Base-by-base conservation (phyloP, 2,113 vertebrate genomes). In the Phaethon lepturus region DNA sequence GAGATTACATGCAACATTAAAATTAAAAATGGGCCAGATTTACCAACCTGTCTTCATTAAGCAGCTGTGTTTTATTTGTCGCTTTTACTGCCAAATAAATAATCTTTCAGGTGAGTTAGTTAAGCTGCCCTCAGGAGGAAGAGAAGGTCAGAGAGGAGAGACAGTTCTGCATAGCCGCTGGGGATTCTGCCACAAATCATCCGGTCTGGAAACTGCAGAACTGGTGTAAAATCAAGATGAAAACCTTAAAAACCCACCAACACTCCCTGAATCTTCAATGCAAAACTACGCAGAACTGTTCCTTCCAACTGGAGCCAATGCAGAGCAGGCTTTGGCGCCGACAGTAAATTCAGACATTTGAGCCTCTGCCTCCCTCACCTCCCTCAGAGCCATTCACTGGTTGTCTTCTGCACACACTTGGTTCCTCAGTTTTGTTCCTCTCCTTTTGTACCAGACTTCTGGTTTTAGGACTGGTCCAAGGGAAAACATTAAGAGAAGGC, bases 61-160 rank as follows among this genome's bases (percentile, higher is more conserved):
- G 86, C 53, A 23, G 72, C 86, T 55, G 60, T 58, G 42, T 40
- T 96, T 96, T 97, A 96, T 96, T 79, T 91, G 88, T 91, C 62
- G 47, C 42, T 94, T 95, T 96, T 91, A 96, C 81, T 92, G 95
- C 92, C 95, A 83, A 91, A 96, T 97, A 97, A 98, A 97, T 97
- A 94, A 97, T 35, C 75, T 88, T 91, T 58, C 95, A 95, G 95
- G 95, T 95, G 87, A 79, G 87, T 76, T 86, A 47, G 79, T 96
- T 91, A 90, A 88, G 90, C 89, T 95, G 86, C 88, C 91, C 91
- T 69, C 40, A 55, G 84, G 80, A 97, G 78, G 52, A 82, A 66
- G 60, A 31, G 24, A 10, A 55, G 64, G 38, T 45, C 74, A 50
- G 40, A 52, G 78, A 71, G 83, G 55, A 75, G 35, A 87, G 13